These are phyloP conservation scores for Podabrus alpinus DNA, from an alignment of 2,888 invertebrate genomes.

Conservation along the genomic window DNA sequence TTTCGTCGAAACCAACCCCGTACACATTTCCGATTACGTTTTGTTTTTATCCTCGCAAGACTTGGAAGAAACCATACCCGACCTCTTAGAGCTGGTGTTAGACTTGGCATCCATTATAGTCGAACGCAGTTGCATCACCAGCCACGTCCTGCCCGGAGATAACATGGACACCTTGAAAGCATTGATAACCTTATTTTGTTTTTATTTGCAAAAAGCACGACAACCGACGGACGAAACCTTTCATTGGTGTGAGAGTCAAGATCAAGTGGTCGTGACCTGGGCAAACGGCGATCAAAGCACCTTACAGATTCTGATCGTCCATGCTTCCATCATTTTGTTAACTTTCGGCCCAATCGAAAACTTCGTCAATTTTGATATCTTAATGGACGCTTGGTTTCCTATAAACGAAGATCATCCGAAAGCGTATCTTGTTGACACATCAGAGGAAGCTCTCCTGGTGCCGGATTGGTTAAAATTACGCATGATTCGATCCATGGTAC, in stretches of 20 bases:
- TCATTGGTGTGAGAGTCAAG: constrained; percentile 71
- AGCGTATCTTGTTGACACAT: constrained; percentile 77
- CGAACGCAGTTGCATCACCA: constrained; percentile 85
- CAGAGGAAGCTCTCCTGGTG: constrained; percentile 79
- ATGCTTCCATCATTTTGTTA: constrained; percentile 81
- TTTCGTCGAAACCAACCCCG: constrained; percentile 87
- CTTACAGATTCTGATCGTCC: constrained; percentile 79
- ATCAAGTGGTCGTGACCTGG: constrained; percentile 80
- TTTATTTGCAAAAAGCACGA: constrained; percentile 73
- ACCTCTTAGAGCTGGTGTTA: constrained; percentile 70
- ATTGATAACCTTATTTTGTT: constrained; percentile 72
- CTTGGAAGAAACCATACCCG: constrained; percentile 66
- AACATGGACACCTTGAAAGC: constrained; percentile 68
- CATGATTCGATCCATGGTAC: constrained; percentile 74
- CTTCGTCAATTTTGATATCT: constrained; percentile 46
- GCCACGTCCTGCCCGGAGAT: constrained; percentile 58
- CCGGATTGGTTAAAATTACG: constrained; percentile 76
- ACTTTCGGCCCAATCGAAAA: constrained; percentile 67
- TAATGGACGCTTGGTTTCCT: constrained; percentile 87
- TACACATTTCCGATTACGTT: constrained; percentile 81
- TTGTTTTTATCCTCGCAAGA: constrained; percentile 81
- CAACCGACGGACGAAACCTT: constrained; percentile 66
- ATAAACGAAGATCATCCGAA: constrained; percentile 72
- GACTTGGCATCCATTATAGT: constrained; percentile 91
- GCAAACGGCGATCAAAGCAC: constrained; percentile 72